Conservation (phyloP, 2,888 invertebrate species). For the Temnothorax rugatulus region DNA sequence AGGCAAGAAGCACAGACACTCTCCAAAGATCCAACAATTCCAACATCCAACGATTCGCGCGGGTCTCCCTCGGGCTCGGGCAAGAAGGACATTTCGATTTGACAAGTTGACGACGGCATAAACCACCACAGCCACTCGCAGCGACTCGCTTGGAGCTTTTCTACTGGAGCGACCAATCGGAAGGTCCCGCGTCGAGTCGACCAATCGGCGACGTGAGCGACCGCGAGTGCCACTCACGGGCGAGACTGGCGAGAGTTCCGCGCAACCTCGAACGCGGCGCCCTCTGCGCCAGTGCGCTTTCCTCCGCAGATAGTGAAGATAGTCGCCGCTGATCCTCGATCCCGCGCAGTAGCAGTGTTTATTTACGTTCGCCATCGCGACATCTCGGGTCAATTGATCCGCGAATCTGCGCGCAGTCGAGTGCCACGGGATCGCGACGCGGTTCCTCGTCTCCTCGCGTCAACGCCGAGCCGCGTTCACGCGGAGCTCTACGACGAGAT, state of each 20-base stretch:
- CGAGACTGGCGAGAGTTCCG: not conserved
- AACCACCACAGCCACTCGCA: not conserved
- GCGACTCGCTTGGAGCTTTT: not conserved
- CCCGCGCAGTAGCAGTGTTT: constrained; percentile 81
- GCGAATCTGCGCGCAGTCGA: constrained; percentile 31
- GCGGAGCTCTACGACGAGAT: not conserved
- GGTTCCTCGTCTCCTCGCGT: not conserved
- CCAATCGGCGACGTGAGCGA: not conserved
- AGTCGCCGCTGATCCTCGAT: constrained; percentile 62
- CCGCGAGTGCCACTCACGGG: not conserved
- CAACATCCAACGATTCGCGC: not conserved
- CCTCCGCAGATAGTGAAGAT: constrained; percentile 67
- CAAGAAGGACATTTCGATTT: not conserved
- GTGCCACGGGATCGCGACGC: not conserved
- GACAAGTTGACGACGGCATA: not conserved
- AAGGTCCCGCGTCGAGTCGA: not conserved
- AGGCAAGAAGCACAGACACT: not conserved
- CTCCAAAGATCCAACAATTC: not conserved
- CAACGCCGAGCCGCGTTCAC: not conserved
- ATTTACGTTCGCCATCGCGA: constrained; percentile 76
- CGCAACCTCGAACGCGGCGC: constrained; percentile 36
- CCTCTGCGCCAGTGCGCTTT: constrained; percentile 57
- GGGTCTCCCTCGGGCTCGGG: not conserved
- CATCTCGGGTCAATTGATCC: constrained; percentile 73
- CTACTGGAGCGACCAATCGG: not conserved